These are phyloP conservation scores for Yponomeuta evonymella DNA, from an alignment of 2,888 invertebrate species.

Conservation along the genomic window DNA sequence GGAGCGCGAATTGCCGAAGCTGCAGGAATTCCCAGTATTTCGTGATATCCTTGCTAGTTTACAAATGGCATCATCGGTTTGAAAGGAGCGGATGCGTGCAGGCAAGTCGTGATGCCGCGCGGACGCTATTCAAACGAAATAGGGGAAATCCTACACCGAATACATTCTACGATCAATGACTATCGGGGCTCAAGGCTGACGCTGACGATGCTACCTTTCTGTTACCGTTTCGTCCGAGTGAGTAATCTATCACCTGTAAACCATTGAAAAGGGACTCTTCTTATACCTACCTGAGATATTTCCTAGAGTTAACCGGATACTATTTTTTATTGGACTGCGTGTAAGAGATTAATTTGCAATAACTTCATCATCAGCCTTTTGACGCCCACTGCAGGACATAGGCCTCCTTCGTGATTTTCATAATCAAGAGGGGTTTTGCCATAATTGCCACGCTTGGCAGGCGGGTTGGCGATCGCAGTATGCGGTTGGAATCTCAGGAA, in stretches of 20 bases:
- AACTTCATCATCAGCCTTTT: no score
- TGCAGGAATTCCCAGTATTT: constrained; percentile 61
- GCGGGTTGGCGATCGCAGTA: no score
- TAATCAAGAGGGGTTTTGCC: no score
- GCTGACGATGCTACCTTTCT: neutral
- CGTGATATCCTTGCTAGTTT: constrained; percentile 62
- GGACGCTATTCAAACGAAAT: constrained; percentile 45
- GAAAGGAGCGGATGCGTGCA: constrained; percentile 45
- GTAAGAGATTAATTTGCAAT: neutral
- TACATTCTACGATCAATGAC: constrained; percentile 19
- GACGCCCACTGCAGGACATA: no score
- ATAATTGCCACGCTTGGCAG: no score
- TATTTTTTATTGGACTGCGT: neutral
- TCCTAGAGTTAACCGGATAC: neutral
- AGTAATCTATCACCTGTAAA: neutral
- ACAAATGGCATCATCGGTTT: constrained; percentile 65
- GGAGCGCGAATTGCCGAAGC: constrained; percentile 35
- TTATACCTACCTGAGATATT: neutral
- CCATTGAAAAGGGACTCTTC: neutral
- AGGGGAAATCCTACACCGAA: constrained; percentile 50
- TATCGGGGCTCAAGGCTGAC: neutral
- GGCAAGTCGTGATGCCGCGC: constrained; percentile 56
- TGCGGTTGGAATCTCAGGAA: no score
- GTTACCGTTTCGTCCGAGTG: neutral
- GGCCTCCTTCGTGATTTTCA: no score